These are phyloP conservation scores for Dipodomys ordii DNA, from an alignment of 2,113 vertebrate species.

Conservation along the genomic window DNA sequence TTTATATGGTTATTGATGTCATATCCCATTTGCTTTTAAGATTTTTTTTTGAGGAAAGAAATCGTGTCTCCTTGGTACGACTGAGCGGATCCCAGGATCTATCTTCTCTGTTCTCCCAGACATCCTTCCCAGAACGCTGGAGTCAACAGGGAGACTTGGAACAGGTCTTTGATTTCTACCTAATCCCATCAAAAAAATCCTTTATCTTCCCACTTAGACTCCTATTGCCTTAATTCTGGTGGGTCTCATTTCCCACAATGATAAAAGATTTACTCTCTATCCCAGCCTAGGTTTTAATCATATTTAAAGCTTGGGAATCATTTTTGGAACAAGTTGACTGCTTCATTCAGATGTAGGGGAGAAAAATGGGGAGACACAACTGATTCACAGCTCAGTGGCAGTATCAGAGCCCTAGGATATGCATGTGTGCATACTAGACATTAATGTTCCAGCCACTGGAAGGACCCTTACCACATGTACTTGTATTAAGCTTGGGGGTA, in stretches of 20 bases:
- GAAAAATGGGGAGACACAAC: background rate
- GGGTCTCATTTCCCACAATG: too few species aligned
- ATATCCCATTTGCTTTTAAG: background rate
- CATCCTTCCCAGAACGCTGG: background rate
- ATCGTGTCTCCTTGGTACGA: background rate
- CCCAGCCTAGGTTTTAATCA: background rate
- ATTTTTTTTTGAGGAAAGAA: background rate
- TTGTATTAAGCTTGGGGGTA: background rate
- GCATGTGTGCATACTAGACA: background rate
- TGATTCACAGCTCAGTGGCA: background rate
- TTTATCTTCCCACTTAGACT: background rate
- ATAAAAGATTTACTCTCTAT: background rate
- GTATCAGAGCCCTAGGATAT: too few species aligned
- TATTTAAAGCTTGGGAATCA: constrained; percentile 22
- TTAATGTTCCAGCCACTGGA: background rate
- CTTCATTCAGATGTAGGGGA: background rate
- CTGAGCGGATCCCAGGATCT: background rate
- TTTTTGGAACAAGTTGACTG: background rate
- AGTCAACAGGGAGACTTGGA: background rate
- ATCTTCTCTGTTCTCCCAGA: background rate
- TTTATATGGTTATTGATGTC: background rate
- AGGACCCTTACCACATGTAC: background rate
- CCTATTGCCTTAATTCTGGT: background rate
- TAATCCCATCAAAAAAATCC: background rate
- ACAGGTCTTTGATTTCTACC: background rate